Base-by-base conservation (phyloP, 2,113 vertebrate species). In the Mormyrus lacerda region DNA sequence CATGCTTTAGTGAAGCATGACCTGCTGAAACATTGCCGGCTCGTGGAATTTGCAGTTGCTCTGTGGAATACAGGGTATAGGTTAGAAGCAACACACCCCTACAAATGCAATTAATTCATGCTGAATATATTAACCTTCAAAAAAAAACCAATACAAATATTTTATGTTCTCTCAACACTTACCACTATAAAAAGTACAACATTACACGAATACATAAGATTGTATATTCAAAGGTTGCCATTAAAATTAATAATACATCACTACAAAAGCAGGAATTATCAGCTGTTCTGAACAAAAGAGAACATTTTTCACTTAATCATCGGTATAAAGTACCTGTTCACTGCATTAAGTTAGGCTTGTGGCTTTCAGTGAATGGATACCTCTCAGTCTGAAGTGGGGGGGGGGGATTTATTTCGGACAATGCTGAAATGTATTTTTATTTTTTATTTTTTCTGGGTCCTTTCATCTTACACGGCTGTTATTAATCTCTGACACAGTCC, bases 401-500 rank as follows among this genome's bases (percentile, higher is more conserved):
- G 21, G 31, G n/a, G 53, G 58, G 83, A 90, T 61, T 17, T 42
- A 69, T 45, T 58, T 88, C 10, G 69, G 86, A 90, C 86, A 88
- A 69, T 79, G 19, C 39, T 31, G 21, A 73, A 87, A 90, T 31
- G 27, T 53, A 84, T 89, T 58, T 76, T 76, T 76, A 76, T 86
- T 35, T 53, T 53, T 19, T 9, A 3, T 44, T 79, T 89, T 65
- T 35, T 24, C 44, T 42, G 5, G 51, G 39, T 88, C 51, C 13
- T 13, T 51, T 87, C 86, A 86, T 50, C 27, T 83, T 84, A 87
- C n/a, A 50, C 47, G 44, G 65, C 58, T 61, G 89, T 89, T 89
- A 86, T 91, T 91, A 47, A 76, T 90, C 47, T 90, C 89, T 90
- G 85, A 91, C 79, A 89, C 73, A 58, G n/a, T 82, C 39, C 61